These are phyloP conservation scores for Etheostoma cragini DNA, from an alignment of 2,113 vertebrate genomes.

Conservation along the genomic window DNA sequence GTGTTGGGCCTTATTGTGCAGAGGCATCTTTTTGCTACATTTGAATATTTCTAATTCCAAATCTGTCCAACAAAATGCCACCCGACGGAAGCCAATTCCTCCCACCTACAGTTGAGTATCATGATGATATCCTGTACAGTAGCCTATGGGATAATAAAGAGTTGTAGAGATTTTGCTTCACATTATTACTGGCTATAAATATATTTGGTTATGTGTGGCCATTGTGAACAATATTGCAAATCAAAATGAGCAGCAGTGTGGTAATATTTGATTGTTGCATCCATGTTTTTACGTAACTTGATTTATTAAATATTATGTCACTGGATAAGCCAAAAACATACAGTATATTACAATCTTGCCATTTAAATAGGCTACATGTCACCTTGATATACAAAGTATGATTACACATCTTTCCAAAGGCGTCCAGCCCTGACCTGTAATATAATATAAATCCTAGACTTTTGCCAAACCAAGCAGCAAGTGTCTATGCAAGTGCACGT, in stretches of 20 bases:
- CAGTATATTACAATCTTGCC: neutral
- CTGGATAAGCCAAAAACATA: neutral
- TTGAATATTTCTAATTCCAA: neutral
- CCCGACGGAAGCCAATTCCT: neutral
- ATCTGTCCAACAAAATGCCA: neutral
- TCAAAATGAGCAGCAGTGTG: neutral
- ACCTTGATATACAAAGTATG: neutral
- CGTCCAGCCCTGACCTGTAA: neutral
- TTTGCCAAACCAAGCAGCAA: conserved; percentile 7
- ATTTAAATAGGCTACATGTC: neutral
- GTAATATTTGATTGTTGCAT: neutral
- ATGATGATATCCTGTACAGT: neutral
- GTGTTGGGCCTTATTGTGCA: neutral
- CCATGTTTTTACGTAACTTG: neutral
- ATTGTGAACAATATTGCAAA: neutral
- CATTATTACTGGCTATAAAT: neutral
- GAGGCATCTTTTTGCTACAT: neutral
- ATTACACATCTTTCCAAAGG: neutral
- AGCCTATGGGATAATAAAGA: neutral
- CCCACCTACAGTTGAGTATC: neutral
- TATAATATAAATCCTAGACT: neutral
- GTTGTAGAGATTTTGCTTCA: neutral
- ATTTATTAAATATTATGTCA: neutral
- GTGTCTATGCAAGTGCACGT: neutral
- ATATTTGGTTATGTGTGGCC: neutral